These are phyloP conservation scores for Argynnis bischoffii DNA, from an alignment of 2,888 invertebrate genomes.

Conservation along the genomic window DNA sequence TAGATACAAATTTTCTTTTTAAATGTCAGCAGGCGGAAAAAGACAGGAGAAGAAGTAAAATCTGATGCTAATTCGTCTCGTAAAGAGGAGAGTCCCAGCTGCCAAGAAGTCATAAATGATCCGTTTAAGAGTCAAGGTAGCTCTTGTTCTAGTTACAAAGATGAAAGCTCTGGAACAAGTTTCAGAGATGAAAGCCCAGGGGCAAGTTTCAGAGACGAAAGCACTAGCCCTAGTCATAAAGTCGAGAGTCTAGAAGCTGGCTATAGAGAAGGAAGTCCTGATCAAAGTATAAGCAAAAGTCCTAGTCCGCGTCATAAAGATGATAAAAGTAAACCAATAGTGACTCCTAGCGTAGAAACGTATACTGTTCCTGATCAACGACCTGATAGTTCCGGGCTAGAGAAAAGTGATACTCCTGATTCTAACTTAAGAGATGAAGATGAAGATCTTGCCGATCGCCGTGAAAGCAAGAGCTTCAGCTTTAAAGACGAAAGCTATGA, in stretches of 20 bases:
- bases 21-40: conserved; percentile 10
- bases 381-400: not conserved
- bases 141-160: conserved; percentile 23
- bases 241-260: conserved; percentile 25
- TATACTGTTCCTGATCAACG: not conserved
- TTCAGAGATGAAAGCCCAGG: conserved; percentile 29
- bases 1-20: not conserved
- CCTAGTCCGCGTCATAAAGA: conserved; percentile 16
- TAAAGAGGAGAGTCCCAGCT: not conserved
- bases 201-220: conserved; percentile 7
- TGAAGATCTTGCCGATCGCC: not conserved
- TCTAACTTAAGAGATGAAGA: conserved; percentile 13
- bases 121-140: conserved; percentile 12
- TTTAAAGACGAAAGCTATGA: conserved; percentile 21
- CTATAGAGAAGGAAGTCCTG: conserved; percentile 26
- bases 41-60: conserved; percentile 15
- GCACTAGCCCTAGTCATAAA: conserved; percentile 1
- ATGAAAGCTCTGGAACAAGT: conserved; percentile 26
- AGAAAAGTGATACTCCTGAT: conserved; percentile 4
- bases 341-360: conserved; percentile 1
- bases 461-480: conserved; percentile 16
- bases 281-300: conserved; percentile 17
- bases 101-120: conserved; percentile 7
- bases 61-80: conserved; percentile 13
- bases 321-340: conserved; percentile 9